phyloP scores from a whole-genome alignment of 2,797 vertebrate genomes.

The Tangara arthus region DNA sequence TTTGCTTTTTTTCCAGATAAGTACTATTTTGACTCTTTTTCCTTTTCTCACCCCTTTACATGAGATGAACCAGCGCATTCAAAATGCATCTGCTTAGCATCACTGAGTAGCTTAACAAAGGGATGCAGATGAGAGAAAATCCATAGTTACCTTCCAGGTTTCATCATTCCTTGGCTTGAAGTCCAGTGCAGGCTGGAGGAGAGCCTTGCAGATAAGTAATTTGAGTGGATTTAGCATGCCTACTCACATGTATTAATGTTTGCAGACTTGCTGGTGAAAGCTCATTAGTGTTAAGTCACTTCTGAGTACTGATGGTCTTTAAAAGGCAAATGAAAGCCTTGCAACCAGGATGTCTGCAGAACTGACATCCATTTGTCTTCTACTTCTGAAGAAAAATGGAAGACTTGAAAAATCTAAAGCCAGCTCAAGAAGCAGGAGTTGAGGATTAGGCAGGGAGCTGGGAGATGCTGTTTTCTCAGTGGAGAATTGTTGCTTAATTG shows the following conservation, averaged over 20 bases:
- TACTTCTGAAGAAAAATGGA: neutral
- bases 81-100: neutral
- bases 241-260: neutral
- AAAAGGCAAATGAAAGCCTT: neutral
- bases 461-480: neutral
- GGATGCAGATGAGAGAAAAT: neutral
- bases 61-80: neutral
- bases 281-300: neutral
- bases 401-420: neutral
- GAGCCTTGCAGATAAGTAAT: neutral
- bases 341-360: neutral
- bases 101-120: neutral
- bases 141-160: neutral
- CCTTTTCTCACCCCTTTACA: neutral
- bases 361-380: neutral
- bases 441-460: neutral
- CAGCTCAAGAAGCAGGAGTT: neutral
- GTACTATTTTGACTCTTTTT: neutral
- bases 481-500: conserved; percentile 11
- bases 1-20: conserved; percentile 23
- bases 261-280: neutral
- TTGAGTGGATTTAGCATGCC: neutral
- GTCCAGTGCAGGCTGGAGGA: neutral
- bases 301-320: neutral
- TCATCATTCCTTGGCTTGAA: neutral